phyloP scores from a whole-genome alignment of 2,113 vertebrate genomes.

The Epinephelus moara region DNA sequence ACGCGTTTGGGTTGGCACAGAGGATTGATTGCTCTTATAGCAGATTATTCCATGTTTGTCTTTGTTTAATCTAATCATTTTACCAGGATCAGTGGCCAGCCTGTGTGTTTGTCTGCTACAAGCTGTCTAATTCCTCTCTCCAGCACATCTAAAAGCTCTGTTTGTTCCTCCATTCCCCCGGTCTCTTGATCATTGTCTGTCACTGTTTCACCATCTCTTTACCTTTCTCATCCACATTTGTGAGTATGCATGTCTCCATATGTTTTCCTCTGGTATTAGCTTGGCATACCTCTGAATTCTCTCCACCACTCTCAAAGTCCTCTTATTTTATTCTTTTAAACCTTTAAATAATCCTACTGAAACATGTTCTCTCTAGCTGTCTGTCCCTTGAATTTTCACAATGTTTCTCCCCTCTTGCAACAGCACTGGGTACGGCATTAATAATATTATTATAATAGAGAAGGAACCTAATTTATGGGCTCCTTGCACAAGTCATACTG shows the following conservation, averaged over 20 bases:
- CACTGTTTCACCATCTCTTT: conserved; percentile 58
- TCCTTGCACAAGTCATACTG: conserved; percentile 47
- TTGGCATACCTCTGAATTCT: conserved; percentile 3
- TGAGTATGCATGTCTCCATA: conserved; percentile 43
- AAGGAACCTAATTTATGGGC: conserved; percentile 49
- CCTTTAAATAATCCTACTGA: background rate
- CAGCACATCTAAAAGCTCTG: conserved; percentile 59
- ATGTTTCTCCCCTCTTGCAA: conserved; percentile 31
- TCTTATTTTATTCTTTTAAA: conserved; percentile 4
- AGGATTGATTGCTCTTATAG: conserved; percentile 80
- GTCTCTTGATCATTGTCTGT: conserved; percentile 53
- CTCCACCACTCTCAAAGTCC: background rate
- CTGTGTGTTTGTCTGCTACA: conserved; percentile 80
- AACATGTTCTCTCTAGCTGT: background rate
- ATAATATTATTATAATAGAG: conserved; percentile 46
- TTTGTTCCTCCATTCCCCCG: conserved; percentile 57
- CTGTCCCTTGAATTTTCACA: conserved; percentile 14
- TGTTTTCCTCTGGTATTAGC: conserved; percentile 1
- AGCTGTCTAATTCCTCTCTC: conserved; percentile 79
- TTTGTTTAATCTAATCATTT: conserved; percentile 84
- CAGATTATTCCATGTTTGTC: conserved; percentile 82
- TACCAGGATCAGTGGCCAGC: conserved; percentile 78
- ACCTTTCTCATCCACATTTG: conserved; percentile 30
- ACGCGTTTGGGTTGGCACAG: conserved; percentile 71
- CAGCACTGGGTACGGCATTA: conserved; percentile 19